phyloP scores from a whole-genome alignment of 2,113 vertebrate genomes.

The Sakesphorus luctuosus region DNA sequence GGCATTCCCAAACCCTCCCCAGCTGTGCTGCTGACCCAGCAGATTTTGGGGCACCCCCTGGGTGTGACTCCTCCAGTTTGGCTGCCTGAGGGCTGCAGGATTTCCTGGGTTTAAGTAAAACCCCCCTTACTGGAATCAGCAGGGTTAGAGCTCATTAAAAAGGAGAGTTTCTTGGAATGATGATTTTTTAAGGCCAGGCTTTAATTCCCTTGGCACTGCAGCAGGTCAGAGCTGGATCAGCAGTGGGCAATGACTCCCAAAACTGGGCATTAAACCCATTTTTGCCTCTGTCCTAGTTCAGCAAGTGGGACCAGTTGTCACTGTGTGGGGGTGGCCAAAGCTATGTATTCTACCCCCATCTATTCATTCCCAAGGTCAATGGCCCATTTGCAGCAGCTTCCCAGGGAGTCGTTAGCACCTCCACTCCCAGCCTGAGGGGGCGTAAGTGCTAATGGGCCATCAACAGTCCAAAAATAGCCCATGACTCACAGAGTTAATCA shows the following conservation, averaged over 20 bases:
- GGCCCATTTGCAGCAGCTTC: too few relatives aligned
- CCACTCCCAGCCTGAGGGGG: too few relatives aligned
- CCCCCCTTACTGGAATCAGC: rapidly evolving
- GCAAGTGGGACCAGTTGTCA: too few relatives aligned
- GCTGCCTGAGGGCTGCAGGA: background rate
- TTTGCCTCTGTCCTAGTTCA: too few relatives aligned
- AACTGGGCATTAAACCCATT: background rate
- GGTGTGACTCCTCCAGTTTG: background rate
- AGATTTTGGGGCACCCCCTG: rapidly evolving
- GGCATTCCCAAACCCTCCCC: background rate
- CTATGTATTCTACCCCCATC: too few relatives aligned
- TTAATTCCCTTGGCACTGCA: background rate
- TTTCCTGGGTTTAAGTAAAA: background rate
- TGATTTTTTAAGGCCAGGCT: background rate
- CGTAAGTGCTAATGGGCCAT: too few relatives aligned
- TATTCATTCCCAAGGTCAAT: too few relatives aligned
- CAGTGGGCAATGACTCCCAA: background rate
- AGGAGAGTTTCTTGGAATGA: rapidly evolving
- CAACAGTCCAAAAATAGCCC: too few relatives aligned
- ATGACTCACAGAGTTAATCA: too few relatives aligned
- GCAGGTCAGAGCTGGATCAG: background rate
- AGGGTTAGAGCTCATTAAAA: background rate
- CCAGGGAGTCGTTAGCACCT: too few relatives aligned
- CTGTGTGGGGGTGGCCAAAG: too few relatives aligned
- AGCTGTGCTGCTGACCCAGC: background rate